These are phyloP conservation scores for Cataglyphis cursor DNA, from an alignment of 2,888 invertebrate genomes.

Conservation along the genomic window DNA sequence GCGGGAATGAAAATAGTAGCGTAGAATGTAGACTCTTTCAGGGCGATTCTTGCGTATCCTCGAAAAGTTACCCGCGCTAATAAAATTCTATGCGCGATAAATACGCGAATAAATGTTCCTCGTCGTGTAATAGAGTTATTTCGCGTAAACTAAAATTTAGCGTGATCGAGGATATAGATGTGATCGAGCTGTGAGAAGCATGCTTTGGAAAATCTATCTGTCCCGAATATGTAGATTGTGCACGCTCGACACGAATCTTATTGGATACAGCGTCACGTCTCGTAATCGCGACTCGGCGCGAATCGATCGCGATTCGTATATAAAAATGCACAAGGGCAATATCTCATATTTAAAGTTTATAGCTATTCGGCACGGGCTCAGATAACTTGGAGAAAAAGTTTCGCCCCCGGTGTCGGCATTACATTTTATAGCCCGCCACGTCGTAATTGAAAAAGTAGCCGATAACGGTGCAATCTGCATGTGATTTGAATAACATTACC, in stretches of 20 bases:
- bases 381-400: constrained; percentile 64
- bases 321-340: constrained; percentile 50
- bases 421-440: constrained; percentile 71
- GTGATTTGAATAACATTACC: constrained; percentile 75
- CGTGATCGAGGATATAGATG: neutral
- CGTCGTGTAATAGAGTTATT: constrained; percentile 30
- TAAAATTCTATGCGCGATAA: neutral
- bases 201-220: neutral
- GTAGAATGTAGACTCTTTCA: constrained; percentile 28
- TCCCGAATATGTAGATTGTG: neutral
- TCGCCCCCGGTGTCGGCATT: constrained; percentile 61
- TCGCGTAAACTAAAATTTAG: neutral
- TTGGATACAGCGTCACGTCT: neutral
- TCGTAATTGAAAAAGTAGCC: constrained; percentile 76
- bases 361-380: constrained; percentile 63
- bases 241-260: neutral
- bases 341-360: constrained; percentile 71
- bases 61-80: constrained; percentile 5
- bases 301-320: constrained; percentile 45
- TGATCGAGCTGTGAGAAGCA: neutral
- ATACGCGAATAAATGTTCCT: constrained; percentile 19
- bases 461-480: constrained; percentile 76
- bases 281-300: constrained; percentile 58
- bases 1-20: constrained; percentile 43
- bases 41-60: neutral